Evolutionary conservation across 2,797 vertebrate species (phyloP).

Genomic region (Neosalanx taihuensis): DNA sequence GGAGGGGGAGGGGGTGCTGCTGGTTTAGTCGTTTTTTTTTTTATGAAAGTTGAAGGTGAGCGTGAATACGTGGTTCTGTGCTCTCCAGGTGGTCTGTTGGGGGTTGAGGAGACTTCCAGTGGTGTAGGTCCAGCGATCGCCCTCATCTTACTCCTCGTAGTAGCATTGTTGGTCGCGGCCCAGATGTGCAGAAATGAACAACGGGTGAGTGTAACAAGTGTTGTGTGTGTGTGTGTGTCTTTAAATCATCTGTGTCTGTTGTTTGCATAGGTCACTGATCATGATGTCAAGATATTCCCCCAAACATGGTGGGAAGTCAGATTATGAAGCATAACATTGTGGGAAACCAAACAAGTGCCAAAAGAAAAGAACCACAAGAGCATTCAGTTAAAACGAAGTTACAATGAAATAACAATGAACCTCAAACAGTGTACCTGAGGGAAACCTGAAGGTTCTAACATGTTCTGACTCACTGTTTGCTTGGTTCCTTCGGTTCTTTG

Average conservation of each 20-base stretch:
- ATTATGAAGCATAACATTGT: too few relatives aligned
- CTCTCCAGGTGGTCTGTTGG: slow-evolving; percentile 53
- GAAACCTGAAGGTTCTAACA: background rate
- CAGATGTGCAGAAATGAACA: slow-evolving; percentile 73
- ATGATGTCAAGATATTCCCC: too few relatives aligned
- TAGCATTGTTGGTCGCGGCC: slow-evolving; percentile 63
- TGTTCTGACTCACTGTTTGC: background rate
- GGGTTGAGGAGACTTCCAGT: slow-evolving; percentile 18
- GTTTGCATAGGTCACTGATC: background rate
- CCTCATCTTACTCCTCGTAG: slow-evolving; percentile 58
- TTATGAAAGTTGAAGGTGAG: background rate
- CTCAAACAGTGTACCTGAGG: too few relatives aligned
- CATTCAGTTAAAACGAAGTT: too few relatives aligned
- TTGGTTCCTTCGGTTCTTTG: slow-evolving; percentile 8
- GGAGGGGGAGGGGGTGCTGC: too few relatives aligned
- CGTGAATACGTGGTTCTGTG: background rate
- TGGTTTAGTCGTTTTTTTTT: background rate
- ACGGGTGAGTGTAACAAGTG: slow-evolving; percentile 59
- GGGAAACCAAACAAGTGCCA: too few relatives aligned
- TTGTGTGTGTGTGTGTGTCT: background rate
- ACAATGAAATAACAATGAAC: too few relatives aligned
- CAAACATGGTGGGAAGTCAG: too few relatives aligned
- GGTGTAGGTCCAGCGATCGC: slow-evolving; percentile 40
- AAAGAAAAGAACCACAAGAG: too few relatives aligned
- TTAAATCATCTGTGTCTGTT: background rate